phyloP scores from a whole-genome alignment of 2,888 invertebrate genomes.

The Apocheima hispidaria region DNA sequence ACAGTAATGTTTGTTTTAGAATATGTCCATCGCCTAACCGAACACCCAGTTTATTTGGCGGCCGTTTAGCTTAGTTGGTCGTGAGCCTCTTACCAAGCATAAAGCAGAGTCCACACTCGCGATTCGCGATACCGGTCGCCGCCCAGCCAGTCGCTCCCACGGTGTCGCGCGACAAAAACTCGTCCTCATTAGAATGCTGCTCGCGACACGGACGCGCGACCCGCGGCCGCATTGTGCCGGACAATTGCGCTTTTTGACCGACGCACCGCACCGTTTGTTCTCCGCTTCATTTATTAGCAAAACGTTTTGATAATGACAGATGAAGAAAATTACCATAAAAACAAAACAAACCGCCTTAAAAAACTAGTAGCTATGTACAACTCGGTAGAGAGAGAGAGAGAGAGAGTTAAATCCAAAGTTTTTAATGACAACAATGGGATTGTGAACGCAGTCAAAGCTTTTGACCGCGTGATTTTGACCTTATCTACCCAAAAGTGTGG shows the following conservation, averaged over 20 bases:
- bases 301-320: neutral
- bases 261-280: conserved; percentile 33
- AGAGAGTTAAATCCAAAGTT: too few species aligned
- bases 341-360: neutral
- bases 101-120: conserved; percentile 39
- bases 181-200: conserved; percentile 75
- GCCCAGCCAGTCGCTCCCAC: conserved; percentile 70
- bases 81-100: neutral
- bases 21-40: too few species aligned
- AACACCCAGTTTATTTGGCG: too few species aligned
- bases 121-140: conserved; percentile 53
- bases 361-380: too few species aligned
- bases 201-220: conserved; percentile 67
- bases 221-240: conserved; percentile 52
- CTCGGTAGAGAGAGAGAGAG: too few species aligned
- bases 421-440: too few species aligned
- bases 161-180: conserved; percentile 78
- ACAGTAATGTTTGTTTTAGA: too few species aligned
- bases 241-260: conserved; percentile 64
- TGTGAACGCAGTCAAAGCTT: too few species aligned
- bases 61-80: too few species aligned
- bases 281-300: conserved; percentile 50
- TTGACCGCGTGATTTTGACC: too few species aligned
- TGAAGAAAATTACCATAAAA: neutral
- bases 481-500: too few species aligned